phyloP scores from a whole-genome alignment of 1,140 invertebrate genomes.

The Limonius californicus region DNA sequence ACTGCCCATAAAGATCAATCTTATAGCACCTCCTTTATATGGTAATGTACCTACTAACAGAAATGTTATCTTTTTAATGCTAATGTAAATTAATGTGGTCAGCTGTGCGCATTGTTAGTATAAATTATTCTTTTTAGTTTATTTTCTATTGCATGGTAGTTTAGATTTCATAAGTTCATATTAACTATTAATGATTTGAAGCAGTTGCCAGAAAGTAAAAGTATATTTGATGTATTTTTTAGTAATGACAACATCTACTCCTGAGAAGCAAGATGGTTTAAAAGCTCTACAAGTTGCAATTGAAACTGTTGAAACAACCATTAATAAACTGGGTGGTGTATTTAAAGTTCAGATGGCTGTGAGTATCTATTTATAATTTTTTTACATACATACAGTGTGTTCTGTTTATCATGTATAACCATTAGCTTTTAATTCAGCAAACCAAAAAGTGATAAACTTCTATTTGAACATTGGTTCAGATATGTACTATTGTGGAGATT shows the following conservation, averaged over 20 bases:
- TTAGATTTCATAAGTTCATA: not conserved
- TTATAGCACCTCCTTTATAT: constrained; percentile 97
- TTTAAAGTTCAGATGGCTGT: constrained; percentile 95
- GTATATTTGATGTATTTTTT: constrained; percentile 42
- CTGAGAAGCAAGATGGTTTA: constrained; percentile 91
- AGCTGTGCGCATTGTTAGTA: no score
- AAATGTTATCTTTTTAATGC: no score
- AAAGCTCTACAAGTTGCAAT: constrained; percentile 86
- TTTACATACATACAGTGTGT: no score
- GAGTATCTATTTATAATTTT: no score
- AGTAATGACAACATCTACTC: constrained; percentile 97
- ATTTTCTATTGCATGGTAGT: not conserved
- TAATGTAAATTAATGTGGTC: no score
- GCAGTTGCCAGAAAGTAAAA: no score
- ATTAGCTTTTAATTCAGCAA: not conserved
- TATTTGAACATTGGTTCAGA: no score
- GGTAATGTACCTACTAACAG: constrained; percentile 54
- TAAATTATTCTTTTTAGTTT: no score
- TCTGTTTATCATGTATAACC: no score
- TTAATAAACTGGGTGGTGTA: constrained; percentile 80
- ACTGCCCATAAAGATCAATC: constrained; percentile 96
- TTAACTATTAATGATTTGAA: not conserved
- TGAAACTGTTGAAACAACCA: constrained; percentile 80
- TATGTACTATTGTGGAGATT: no score
- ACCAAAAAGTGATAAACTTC: no score